Base-by-base conservation (phyloP, 2,888 invertebrate genomes). In the Tigriopus californicus region DNA sequence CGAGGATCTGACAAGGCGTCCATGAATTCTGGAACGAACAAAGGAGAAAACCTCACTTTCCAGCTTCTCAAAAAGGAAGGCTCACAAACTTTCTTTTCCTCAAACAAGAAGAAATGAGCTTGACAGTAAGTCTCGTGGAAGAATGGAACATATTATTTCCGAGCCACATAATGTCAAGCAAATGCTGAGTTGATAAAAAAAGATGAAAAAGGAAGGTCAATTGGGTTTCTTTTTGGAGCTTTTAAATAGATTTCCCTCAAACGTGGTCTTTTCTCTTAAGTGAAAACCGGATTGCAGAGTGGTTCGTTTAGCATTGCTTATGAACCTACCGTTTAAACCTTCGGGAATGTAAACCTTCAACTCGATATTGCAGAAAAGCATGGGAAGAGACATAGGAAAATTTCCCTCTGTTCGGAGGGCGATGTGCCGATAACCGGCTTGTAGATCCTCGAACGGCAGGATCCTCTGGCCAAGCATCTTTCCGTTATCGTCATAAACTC, bases 311-410 rank as follows among this genome's bases (percentile, higher is more conserved):
- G 8, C 1, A 24, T 22, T 20, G 8, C 2, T 1, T 4, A 1
- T 3, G 33, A 10, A 25, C 68, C 67, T 66, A 86, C 87, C 88
- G 78, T 91, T 92, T 69, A 97, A 86, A 54, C 97, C 98, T 74
- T 97, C 95, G 48, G 98, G 98, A 65, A 99, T 94, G 75, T 99
- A 99, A 67, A 98, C 99, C 77, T 97, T 97, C 63, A 98, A 80
- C 74, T 95, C 94, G 68, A 99, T 94, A 72, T 95, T 90, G 70
- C 97, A 97, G 76, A 99, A 99, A 64, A 99, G 77, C 84, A 97
- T 98, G 42, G 98, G 97, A 67, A 98, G 77, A 0, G 97, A 94
- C 85, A 97, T 89, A 60, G 97, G 94, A 73, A 97, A 95, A 75
- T 98, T 98, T 61, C 97, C 95, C 71, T 99, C 98, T 0, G 98